Percentiles rank a stretch among this genome's conserved stretches.
These are phyloP conservation scores for Tanaodytes sp. DNA, from an alignment of 2,888 invertebrate species.

Conservation along the genomic window DNA sequence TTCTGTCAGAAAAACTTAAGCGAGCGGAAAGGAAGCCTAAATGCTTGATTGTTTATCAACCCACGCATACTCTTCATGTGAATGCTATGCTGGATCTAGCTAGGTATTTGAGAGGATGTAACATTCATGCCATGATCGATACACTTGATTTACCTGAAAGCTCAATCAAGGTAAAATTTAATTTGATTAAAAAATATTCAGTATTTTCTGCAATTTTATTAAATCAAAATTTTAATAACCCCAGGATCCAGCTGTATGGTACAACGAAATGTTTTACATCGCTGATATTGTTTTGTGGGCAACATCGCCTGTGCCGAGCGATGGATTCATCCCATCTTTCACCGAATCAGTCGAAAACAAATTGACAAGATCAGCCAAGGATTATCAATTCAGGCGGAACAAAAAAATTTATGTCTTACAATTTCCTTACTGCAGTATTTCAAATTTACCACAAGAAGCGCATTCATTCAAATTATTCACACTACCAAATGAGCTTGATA, in stretches of 20 bases:
- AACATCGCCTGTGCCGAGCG: conserved; percentile 63
- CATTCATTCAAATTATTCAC: conserved; percentile 63
- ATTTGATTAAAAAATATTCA: too few relatives aligned
- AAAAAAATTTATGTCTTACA: conserved; percentile 65
- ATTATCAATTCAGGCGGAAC: conserved; percentile 61
- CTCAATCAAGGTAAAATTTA: conserved; percentile 59
- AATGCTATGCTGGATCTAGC: conserved; percentile 66
- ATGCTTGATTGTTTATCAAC: conserved; percentile 68
- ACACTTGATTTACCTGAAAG: conserved; percentile 64
- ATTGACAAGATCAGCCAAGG: conserved; percentile 63
- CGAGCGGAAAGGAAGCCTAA: conserved; percentile 60
- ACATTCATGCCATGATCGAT: conserved; percentile 68
- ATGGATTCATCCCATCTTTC: conserved; percentile 57
- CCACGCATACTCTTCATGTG: conserved; percentile 65
- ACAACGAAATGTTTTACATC: conserved; percentile 63
- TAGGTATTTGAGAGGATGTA: conserved; percentile 65
- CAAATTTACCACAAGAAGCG: conserved; percentile 67
- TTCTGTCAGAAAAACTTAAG: conserved; percentile 55
- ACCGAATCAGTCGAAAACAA: conserved; percentile 66
- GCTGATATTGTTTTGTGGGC: conserved; percentile 66
- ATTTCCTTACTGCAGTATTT: conserved; percentile 67
- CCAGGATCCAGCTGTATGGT: conserved; percentile 69
- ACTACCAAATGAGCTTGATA: conserved; percentile 65
- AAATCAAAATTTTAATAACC: too few relatives aligned
- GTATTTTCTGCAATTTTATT: too few relatives aligned